These are phyloP conservation scores for Odontesthes bonariensis DNA, from an alignment of 2,113 vertebrate genomes.

Conservation along the genomic window DNA sequence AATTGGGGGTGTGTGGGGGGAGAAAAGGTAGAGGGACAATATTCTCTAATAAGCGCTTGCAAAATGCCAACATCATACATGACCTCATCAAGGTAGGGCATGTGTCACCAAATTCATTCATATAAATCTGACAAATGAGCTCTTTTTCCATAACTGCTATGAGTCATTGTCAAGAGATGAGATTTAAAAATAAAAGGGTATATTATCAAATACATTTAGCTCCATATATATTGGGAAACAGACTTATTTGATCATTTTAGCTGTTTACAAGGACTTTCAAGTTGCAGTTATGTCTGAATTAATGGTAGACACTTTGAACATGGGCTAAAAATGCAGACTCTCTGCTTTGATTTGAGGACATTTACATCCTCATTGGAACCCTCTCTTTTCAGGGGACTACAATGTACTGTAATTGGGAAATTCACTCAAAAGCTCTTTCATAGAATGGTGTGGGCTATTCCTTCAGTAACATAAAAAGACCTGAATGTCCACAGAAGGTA, in stretches of 20 bases:
- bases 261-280: not conserved
- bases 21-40: slow-evolving; percentile 24
- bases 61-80: slow-evolving; percentile 27
- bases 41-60: slow-evolving; percentile 46
- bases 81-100: slow-evolving; percentile 42
- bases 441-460: not conserved
- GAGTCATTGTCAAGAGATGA: not conserved
- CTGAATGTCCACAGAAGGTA: not conserved
- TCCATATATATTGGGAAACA: no score
- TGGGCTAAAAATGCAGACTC: not conserved
- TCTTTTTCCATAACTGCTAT: not conserved
- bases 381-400: not conserved
- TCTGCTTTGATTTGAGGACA: not conserved
- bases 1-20: slow-evolving; percentile 18
- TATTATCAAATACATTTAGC: not conserved
- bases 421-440: not conserved
- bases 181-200: slow-evolving; percentile 28
- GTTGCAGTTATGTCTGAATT: not conserved
- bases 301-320: no score
- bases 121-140: slow-evolving; percentile 21
- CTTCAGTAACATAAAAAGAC: not conserved
- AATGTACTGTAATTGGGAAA: not conserved
- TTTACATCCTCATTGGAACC: not conserved
- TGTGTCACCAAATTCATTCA: slow-evolving; percentile 18
- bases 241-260: not conserved